Evolutionary conservation across 2,113 vertebrate genomes (phyloP).

Genomic region (Callipepla squamata): DNA sequence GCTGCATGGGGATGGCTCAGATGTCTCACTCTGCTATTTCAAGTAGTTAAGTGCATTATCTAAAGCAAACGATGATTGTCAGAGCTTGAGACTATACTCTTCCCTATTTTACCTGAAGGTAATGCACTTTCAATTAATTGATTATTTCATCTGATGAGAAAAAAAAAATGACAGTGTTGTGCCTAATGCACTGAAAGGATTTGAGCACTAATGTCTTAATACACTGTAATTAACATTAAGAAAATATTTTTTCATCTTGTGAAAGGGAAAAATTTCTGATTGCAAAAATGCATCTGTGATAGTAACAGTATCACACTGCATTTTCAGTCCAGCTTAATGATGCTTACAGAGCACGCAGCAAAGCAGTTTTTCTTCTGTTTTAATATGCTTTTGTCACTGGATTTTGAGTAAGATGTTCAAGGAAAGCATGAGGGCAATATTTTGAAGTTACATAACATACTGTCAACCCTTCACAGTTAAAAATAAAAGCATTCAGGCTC

Average conservation of each 20-base stretch:
- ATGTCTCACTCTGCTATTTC: slow-evolving; percentile 38
- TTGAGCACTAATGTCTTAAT: slow-evolving; percentile 40
- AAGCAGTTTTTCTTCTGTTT: background rate
- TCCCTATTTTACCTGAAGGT: slow-evolving; percentile 34
- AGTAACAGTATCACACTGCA: background rate
- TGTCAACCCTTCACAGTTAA: slow-evolving; percentile 40
- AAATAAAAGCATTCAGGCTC: slow-evolving; percentile 52
- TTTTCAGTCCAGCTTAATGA: background rate
- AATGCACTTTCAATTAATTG: slow-evolving; percentile 54
- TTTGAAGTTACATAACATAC: slow-evolving; percentile 45
- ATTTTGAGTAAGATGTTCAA: slow-evolving; percentile 23
- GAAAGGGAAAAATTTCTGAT: slow-evolving; percentile 11
- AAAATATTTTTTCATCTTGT: slow-evolving; percentile 51
- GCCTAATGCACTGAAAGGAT: slow-evolving; percentile 44
- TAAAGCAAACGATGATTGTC: slow-evolving; percentile 55
- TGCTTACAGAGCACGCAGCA: background rate
- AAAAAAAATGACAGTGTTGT: background rate
- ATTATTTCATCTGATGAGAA: slow-evolving; percentile 57
- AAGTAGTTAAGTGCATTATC: slow-evolving; percentile 60
- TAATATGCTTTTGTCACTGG: background rate
- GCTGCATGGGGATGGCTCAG: background rate
- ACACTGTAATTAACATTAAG: slow-evolving; percentile 34
- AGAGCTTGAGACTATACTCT: slow-evolving; percentile 43
- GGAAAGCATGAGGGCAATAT: slow-evolving; percentile 34
- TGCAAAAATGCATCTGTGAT: slow-evolving; percentile 14